Base-by-base conservation (phyloP, 1,140 invertebrate genomes). In the Gryllus bimaculatus region DNA sequence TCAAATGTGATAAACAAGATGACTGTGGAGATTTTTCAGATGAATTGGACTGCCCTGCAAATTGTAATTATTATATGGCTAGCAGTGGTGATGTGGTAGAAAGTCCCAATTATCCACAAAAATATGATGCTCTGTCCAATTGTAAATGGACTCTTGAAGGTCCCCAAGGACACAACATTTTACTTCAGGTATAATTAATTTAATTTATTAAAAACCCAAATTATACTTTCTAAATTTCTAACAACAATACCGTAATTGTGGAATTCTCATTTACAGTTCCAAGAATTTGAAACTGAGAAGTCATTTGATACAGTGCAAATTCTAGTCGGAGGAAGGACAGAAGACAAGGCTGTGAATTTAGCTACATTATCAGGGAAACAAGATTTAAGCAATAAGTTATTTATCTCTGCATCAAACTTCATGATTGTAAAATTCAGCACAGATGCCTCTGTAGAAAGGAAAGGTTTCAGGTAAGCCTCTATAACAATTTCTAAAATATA, bases 71-170 rank as follows among this genome's bases (percentile, higher is more conserved):
- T 84, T 96, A 98, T 83, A 94, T 97, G 90, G 95, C 94, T 15
- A 96, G 94, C 81, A 95, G 94, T 83, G 95, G 95, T n/a, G 97
- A 98, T 86, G 94, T 96, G 8, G 94, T 99, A 26, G 94, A 97
- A 85, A 96, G 95, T 82, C 94, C 95, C 0, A 96, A 96, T 84
- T 98, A 97, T 86, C 96, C 97, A 4, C 93, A 96, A 82, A 95
- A 96, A 83, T 98, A 99, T 85, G 90, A 91, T 78, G 90, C 95
- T 6, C 90, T 97, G 77, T 92, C 92, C 78, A 95, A 98, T 84
- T 99, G 97, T 85, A 97, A 97, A 87, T 99, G 97, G 97, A 98
- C 96, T 0, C 87, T 99, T 75, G 97, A 99, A 88, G 96, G 96
- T 47, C 96, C 96, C 8, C 92, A 98, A 86, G 97, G 97, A 73